Conservation (phyloP, 2,888 invertebrate genomes). For the Cataglyphis rosenhaueri region DNA sequence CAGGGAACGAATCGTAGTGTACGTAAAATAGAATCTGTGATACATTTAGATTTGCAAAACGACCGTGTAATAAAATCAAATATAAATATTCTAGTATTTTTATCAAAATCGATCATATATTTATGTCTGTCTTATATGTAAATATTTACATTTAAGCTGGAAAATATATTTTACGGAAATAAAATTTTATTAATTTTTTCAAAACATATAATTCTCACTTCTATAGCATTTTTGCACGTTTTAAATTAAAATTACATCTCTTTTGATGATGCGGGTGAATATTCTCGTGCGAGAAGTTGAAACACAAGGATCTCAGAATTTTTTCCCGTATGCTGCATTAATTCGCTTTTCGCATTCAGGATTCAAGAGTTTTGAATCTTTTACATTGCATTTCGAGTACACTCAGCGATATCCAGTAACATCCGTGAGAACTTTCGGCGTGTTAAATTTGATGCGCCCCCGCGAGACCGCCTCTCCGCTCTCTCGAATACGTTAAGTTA, state of each 20-base stretch:
- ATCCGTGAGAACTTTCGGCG: conserved; percentile 35
- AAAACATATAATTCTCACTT: neutral
- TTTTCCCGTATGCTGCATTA: conserved; percentile 34
- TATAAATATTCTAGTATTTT: neutral
- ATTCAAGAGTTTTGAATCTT: conserved; percentile 39
- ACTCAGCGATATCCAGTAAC: conserved; percentile 26
- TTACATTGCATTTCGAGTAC: conserved; percentile 16
- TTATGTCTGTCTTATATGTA: neutral
- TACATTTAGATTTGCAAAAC: neutral
- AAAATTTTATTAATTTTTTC: conserved; percentile 15
- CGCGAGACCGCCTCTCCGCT: neutral
- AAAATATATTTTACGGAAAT: neutral
- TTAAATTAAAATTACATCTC: conserved; percentile 37
- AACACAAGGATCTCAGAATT: conserved; percentile 14
- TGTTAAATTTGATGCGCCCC: conserved; percentile 37
- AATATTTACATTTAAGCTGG: conserved; percentile 1
- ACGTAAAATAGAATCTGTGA: neutral
- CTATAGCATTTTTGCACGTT: neutral
- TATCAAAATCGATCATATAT: neutral
- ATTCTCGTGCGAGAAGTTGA: neutral
- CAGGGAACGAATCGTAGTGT: too few species aligned
- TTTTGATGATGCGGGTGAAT: conserved; percentile 2
- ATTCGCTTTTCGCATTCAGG: conserved; percentile 40
- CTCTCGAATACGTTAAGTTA: conserved; percentile 24
- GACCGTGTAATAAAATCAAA: neutral